Evolutionary conservation across 1,140 invertebrate species (phyloP).

Genomic region (Drosophila lini): DNA sequence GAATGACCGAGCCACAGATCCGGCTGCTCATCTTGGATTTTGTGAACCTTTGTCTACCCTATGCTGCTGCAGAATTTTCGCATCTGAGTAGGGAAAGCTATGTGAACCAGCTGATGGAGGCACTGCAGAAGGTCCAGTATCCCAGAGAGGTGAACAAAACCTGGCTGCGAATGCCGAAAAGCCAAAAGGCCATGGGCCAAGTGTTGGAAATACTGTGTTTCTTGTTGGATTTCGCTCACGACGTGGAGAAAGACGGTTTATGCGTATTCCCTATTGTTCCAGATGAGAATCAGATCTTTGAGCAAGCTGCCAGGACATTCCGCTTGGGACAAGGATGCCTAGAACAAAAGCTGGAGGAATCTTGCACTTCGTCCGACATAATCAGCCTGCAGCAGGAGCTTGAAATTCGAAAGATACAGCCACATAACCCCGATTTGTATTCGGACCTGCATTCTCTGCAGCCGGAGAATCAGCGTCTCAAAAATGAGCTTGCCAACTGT

Average conservation of each 20-base stretch:
- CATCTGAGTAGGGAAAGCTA: constrained; percentile 26
- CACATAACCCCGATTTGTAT: not conserved
- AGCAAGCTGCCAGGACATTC: not conserved
- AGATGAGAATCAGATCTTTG: constrained; percentile 1
- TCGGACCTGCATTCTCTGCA: not conserved
- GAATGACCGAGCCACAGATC: constrained; percentile 17
- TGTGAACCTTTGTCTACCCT: constrained; percentile 33
- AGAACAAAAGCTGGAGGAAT: too few species aligned
- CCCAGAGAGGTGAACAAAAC: constrained; percentile 25
- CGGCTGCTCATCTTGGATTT: constrained; percentile 41
- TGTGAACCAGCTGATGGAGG: constrained; percentile 25
- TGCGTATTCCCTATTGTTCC: constrained; percentile 3
- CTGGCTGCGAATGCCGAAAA: constrained; percentile 32
- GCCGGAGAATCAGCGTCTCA: not conserved
- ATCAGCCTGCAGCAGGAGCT: not conserved
- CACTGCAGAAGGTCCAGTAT: constrained; percentile 42
- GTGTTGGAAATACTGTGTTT: constrained; percentile 47
- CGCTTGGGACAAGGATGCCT: not conserved
- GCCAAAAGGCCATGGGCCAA: constrained; percentile 6
- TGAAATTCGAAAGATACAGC: not conserved
- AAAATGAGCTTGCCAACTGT: constrained; percentile 1
- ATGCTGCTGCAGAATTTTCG: constrained; percentile 1
- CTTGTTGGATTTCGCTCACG: constrained; percentile 37
- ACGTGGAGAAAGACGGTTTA: not conserved
- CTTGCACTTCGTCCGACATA: not conserved